Percentiles rank a stretch among this genome's conserved stretches.
These are phyloP conservation scores for Sclerurus mexicanus DNA, from an alignment of 2,113 vertebrate species.

Conservation along the genomic window DNA sequence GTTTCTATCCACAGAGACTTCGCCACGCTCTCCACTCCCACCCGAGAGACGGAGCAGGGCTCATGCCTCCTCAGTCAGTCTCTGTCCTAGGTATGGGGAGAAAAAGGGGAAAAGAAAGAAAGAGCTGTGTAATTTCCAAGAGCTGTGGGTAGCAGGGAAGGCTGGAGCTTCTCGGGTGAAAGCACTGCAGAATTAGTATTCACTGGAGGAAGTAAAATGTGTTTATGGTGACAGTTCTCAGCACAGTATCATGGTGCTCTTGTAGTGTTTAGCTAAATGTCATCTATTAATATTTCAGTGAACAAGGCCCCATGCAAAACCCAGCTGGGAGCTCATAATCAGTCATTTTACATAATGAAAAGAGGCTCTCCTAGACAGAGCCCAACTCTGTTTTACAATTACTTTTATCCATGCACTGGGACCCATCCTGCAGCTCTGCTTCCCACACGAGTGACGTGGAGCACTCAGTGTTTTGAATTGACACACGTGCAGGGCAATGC, in stretches of 20 bases:
- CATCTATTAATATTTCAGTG: conserved; percentile 45
- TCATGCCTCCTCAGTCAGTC: neutral
- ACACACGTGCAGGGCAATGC: neutral
- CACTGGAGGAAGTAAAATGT: neutral
- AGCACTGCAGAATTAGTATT: neutral
- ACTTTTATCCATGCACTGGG: neutral
- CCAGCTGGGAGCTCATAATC: conserved; percentile 12
- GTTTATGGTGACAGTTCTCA: neutral
- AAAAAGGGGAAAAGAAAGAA: neutral
- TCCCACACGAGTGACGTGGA: neutral
- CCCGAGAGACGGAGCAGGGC: neutral
- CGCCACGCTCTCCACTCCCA: neutral
- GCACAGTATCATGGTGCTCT: neutral
- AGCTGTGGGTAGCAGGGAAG: neutral
- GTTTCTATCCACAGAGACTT: neutral
- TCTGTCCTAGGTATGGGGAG: neutral
- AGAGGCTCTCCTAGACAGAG: neutral
- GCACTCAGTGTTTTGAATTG: neutral
- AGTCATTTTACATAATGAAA: neutral
- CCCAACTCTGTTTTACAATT: neutral
- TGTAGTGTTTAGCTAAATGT: conserved; percentile 42
- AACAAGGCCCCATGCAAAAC: conserved; percentile 18
- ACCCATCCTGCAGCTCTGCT: neutral
- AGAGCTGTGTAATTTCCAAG: neutral
- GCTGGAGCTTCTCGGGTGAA: neutral